A percentile compares a stretch with the other conserved stretches of the same genome.
phyloP scores from a whole-genome alignment of 2,888 invertebrate species.

The Caenorhabditis parvicauda region DNA sequence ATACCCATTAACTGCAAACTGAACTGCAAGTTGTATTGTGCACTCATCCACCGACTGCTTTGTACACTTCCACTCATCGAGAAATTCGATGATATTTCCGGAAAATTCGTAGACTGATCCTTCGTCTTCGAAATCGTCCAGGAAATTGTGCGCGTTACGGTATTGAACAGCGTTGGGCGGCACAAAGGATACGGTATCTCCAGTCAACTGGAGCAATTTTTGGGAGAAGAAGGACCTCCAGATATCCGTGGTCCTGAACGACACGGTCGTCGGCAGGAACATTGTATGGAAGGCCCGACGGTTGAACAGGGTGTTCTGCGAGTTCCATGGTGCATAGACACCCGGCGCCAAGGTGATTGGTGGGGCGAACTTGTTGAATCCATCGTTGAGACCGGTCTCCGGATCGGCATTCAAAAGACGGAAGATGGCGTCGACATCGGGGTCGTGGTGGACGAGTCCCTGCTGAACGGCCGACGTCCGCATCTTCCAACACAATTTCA shows the following conservation, averaged over 20 bases:
- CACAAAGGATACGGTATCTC: constrained; percentile 31
- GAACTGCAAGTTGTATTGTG: constrained; percentile 13
- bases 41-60: constrained; percentile 11
- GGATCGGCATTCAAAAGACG: constrained; percentile 31
- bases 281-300: constrained; percentile 36
- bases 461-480: constrained; percentile 34
- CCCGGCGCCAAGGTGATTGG: constrained; percentile 29
- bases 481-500: constrained; percentile 21
- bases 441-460: constrained; percentile 37
- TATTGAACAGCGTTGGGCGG: constrained; percentile 37
- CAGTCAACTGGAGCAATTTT: constrained; percentile 32
- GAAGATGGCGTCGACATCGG: constrained; percentile 36
- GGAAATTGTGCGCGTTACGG: constrained; percentile 37
- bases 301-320: constrained; percentile 43
- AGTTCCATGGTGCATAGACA: constrained; percentile 42
- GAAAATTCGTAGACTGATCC: constrained; percentile 34
- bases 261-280: constrained; percentile 38
- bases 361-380: constrained; percentile 33
- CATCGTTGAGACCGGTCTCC: constrained; percentile 17
- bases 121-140: constrained; percentile 37
- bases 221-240: constrained; percentile 41
- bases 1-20: constrained; percentile 10
- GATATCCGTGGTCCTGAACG: constrained; percentile 40
- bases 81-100: constrained; percentile 23
- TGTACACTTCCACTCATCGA: constrained; percentile 26